phyloP scores from a whole-genome alignment of 2,888 invertebrate species.

The Drosophila affinis region DNA sequence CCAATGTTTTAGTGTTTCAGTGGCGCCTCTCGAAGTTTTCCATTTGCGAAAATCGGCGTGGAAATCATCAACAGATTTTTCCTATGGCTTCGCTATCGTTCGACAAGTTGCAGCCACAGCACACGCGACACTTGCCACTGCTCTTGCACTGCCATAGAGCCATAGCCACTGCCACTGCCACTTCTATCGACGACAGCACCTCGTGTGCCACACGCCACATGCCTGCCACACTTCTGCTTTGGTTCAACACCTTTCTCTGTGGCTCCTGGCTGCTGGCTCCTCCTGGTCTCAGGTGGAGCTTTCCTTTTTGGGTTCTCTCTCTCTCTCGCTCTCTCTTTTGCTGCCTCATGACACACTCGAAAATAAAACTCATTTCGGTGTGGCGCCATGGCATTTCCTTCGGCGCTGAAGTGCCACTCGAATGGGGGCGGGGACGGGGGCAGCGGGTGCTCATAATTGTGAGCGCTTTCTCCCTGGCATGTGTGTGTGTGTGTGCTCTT shows the following conservation, averaged over 20 bases:
- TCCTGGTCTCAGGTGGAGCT: conserved; percentile 28
- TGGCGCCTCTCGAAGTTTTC: conserved; percentile 22
- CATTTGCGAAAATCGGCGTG: conserved; percentile 18
- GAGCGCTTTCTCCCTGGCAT: conserved; percentile 2
- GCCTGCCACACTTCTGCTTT: conserved; percentile 29
- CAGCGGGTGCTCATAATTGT: conserved; percentile 38
- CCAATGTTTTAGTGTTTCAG: not conserved
- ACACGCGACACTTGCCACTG: too few relatives aligned
- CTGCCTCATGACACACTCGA: conserved; percentile 42
- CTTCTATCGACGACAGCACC: too few relatives aligned
- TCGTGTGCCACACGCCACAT: not conserved
- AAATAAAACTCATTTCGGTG: conserved; percentile 42
- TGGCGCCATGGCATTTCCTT: conserved; percentile 27
- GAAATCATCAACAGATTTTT: conserved; percentile 36
- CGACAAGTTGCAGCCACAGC: conserved; percentile 35
- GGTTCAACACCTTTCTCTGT: conserved; percentile 40
- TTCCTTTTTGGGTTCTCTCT: conserved; percentile 19
- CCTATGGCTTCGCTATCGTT: conserved; percentile 29
- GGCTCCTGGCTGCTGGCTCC: conserved; percentile 20
- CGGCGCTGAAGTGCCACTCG: conserved; percentile 30
- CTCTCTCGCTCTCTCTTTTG: not conserved
- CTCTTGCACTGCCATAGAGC: too few relatives aligned
- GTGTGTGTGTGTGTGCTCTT: conserved; percentile 5
- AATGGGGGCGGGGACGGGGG: not conserved
- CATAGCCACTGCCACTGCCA: not conserved